A percentile compares a stretch with the other conserved stretches of the same genome.
phyloP scores from a whole-genome alignment of 2,797 vertebrate species.

The Varecia variegata region DNA sequence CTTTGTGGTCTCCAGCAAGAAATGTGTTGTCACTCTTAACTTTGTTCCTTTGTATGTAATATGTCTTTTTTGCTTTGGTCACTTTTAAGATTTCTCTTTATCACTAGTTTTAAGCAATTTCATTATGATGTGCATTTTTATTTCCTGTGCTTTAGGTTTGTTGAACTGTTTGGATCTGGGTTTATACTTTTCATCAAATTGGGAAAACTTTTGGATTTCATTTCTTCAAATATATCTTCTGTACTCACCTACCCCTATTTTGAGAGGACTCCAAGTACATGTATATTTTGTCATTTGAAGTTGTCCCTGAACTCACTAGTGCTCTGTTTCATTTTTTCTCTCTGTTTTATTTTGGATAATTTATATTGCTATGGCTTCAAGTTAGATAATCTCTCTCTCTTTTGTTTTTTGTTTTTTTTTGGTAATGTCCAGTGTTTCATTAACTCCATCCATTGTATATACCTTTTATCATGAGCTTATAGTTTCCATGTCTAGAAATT shows the following conservation, averaged over 20 bases:
- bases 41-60: neutral
- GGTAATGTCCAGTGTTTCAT: neutral
- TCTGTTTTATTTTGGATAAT: neutral
- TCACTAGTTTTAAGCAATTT: neutral
- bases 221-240: neutral
- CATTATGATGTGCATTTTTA: neutral
- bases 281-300: neutral
- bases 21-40: neutral
- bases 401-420: neutral
- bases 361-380: neutral
- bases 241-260: neutral
- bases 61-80: neutral
- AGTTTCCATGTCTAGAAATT: neutral
- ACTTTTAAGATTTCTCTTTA: slow-evolving; percentile 23
- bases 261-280: neutral
- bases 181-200: neutral
- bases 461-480: neutral
- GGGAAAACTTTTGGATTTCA: neutral
- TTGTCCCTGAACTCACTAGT: neutral
- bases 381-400: neutral
- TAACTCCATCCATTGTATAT: neutral
- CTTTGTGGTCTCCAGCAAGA: neutral
- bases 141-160: neutral
- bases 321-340: neutral
- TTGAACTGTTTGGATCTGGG: neutral